These are phyloP conservation scores for Polyodon spathula DNA, from an alignment of 2,113 vertebrate genomes.

Conservation along the genomic window DNA sequence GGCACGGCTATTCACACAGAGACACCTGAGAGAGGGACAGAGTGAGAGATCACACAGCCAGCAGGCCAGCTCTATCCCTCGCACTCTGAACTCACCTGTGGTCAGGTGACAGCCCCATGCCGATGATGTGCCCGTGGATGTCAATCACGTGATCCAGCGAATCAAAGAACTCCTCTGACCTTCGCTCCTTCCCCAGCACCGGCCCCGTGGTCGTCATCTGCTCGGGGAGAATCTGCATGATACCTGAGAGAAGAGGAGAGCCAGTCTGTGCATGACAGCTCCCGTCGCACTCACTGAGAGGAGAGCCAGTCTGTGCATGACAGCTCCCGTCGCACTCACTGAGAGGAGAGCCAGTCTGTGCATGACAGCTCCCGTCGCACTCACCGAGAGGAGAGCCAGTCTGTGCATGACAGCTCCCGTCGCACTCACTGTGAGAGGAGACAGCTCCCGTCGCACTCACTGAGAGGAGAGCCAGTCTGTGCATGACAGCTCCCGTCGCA, in stretches of 20 bases:
- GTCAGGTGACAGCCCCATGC: conserved; percentile 96
- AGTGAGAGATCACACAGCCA: not conserved
- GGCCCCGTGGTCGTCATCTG: conserved; percentile 90
- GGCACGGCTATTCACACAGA: conserved; percentile 86
- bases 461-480: no score
- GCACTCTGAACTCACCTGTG: conserved; percentile 62
- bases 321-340: no score
- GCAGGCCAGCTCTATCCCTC: not conserved
- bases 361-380: no score
- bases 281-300: not conserved
- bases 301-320: not conserved
- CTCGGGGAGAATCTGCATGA: conserved; percentile 86
- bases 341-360: no score
- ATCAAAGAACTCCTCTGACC: conserved; percentile 85
- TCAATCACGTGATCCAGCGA: conserved; percentile 90
- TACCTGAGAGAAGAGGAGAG: conserved; percentile 52
- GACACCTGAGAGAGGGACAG: not conserved
- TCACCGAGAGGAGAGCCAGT: no score
- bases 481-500: no score
- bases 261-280: not conserved
- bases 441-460: no score
- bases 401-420: no score
- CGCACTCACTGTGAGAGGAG: no score
- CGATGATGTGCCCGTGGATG: conserved; percentile 89
- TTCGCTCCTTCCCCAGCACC: conserved; percentile 79